Percentiles rank a stretch among this genome's conserved stretches.
Conservation (phyloP, 2,797 vertebrate genomes). For the Gastrophryne carolinensis region DNA sequence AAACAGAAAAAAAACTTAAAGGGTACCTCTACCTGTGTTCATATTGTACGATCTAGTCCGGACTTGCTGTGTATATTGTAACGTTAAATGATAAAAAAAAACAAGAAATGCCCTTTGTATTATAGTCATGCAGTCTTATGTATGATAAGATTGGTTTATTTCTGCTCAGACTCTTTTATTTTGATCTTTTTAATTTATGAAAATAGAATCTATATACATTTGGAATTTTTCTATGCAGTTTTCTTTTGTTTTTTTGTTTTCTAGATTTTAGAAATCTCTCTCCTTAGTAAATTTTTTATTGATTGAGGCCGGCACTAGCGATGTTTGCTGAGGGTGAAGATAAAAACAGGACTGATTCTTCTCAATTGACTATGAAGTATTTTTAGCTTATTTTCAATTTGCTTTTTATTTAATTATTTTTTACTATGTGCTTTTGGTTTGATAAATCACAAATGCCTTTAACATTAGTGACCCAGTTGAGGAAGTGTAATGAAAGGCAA, state of each 20-base stretch:
- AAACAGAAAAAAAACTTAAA: conserved; percentile 51
- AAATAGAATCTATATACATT: conserved; percentile 32
- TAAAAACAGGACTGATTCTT: conserved; percentile 1
- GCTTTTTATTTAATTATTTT: background rate
- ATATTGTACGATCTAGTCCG: conserved; percentile 99
- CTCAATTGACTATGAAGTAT: background rate
- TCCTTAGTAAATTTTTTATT: conserved; percentile 18
- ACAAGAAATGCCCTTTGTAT: conserved; percentile 96
- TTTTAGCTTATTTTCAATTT: background rate
- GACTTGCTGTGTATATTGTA: conserved; percentile 99
- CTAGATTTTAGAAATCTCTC: too few species aligned
- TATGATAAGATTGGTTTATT: conserved; percentile 99
- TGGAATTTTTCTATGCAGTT: conserved; percentile 73
- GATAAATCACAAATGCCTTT: conserved; percentile 45
- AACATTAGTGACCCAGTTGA: conserved; percentile 38
- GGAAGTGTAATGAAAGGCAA: too few species aligned
- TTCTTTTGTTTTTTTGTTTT: conserved; percentile 51
- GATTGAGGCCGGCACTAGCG: background rate
- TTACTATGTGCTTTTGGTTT: conserved; percentile 5
- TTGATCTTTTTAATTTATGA: conserved; percentile 65
- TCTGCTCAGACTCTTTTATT: conserved; percentile 81
- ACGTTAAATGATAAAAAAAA: conserved; percentile 87
- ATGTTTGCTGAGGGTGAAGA: background rate
- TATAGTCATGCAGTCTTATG: conserved; percentile 99
- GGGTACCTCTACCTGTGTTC: conserved; percentile 98